Conservation (phyloP, 53 echinoderm and acorn worm genomes). For the Crossaster papposus region DNA sequence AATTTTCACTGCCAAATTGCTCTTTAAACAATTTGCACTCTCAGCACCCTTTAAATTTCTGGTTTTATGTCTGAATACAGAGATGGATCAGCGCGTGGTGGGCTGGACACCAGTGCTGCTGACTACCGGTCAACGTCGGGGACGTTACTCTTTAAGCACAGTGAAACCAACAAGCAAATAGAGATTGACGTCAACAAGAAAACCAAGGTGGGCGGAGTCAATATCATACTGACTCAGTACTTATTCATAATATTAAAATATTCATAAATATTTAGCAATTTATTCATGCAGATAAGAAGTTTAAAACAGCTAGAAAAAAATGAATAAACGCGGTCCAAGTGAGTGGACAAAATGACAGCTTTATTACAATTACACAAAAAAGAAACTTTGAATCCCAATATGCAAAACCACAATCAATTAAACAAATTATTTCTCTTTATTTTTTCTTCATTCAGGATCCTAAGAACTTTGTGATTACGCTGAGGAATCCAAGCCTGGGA, state of each 20-base stretch:
- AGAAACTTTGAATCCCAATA: too few species aligned
- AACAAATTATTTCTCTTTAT: background rate
- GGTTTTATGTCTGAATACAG: slow-evolving; percentile 42
- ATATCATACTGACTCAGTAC: too few species aligned
- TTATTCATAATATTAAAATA: background rate
- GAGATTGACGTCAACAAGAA: slow-evolving; percentile 82
- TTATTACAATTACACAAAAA: too few species aligned
- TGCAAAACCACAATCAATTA: too few species aligned
- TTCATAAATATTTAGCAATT: background rate
- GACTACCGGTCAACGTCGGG: slow-evolving; percentile 80
- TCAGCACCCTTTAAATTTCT: background rate
- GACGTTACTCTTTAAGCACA: slow-evolving; percentile 90
- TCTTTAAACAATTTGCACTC: background rate
- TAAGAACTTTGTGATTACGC: slow-evolving; percentile 92
- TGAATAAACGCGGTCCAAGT: too few species aligned
- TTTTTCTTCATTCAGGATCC: slow-evolving; percentile 38
- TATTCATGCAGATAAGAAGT: background rate
- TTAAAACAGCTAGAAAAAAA: background rate
- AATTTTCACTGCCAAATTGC: background rate
- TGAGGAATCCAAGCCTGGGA: slow-evolving; percentile 91
- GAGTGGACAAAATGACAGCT: too few species aligned
- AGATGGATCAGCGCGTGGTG: slow-evolving; percentile 93
- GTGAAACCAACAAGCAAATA: slow-evolving; percentile 79
- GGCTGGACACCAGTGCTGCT: slow-evolving; percentile 44
- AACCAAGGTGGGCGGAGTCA: slow-evolving; percentile 58